These are phyloP conservation scores for Pseudomyrmex pallidus DNA, from an alignment of 1,140 invertebrate species.

Conservation along the genomic window DNA sequence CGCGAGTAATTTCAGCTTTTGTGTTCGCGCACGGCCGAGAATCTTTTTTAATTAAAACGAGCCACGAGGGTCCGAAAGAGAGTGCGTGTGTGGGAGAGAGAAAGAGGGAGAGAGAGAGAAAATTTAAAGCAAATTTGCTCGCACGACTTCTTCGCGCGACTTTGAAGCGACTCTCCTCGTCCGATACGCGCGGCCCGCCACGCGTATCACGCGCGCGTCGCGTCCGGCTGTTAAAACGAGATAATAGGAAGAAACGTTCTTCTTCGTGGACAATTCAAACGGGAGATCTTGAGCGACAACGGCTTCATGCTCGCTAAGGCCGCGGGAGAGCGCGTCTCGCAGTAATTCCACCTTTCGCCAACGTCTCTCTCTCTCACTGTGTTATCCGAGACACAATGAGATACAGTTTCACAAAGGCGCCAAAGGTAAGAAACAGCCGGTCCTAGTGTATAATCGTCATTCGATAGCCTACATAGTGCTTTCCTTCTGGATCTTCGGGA, in stretches of 20 bases:
- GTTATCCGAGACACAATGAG: conserved; percentile 55
- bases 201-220: too few species aligned
- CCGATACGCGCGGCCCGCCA: conserved; percentile 37
- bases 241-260: conserved; percentile 56
- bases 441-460: conserved; percentile 51
- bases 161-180: conserved; percentile 50
- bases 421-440: conserved; percentile 49
- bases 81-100: too few species aligned
- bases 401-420: conserved; percentile 56
- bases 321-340: conserved; percentile 18
- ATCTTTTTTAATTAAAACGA: conserved; percentile 57
- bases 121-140: conserved; percentile 38
- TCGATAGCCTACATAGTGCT: conserved; percentile 53
- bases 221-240: conserved; percentile 60
- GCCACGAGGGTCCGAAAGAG: not conserved
- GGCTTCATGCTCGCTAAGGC: conserved; percentile 26
- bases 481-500: conserved; percentile 21
- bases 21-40: conserved; percentile 23
- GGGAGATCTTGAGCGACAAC: conserved; percentile 34
- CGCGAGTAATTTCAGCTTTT: conserved; percentile 46
- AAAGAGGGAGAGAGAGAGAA: too few species aligned
- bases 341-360: conserved; percentile 57
- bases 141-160: conserved; percentile 28
- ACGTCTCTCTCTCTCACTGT: conserved; percentile 28
- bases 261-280: conserved; percentile 42